Evolutionary conservation across 2,888 invertebrate genomes (phyloP).

Genomic region (Trichogramma dendrolimi): DNA sequence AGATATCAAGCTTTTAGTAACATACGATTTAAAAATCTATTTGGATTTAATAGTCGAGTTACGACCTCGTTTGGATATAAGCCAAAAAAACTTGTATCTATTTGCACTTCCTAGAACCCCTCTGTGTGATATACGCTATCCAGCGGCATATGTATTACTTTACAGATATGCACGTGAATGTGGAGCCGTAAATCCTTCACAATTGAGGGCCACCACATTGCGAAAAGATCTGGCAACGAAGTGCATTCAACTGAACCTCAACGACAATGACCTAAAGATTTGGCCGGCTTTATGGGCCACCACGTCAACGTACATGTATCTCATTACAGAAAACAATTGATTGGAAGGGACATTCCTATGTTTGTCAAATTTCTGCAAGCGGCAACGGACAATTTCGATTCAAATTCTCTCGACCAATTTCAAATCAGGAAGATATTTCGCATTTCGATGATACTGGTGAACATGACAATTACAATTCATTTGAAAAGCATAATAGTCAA

Average conservation of each 20-base stretch:
- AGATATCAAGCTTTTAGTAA: not conserved
- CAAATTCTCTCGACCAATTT: too few species aligned
- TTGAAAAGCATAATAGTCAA: too few species aligned
- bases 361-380: not conserved
- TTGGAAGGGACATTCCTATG: not conserved
- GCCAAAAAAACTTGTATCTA: constrained; percentile 1
- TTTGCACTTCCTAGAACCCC: constrained; percentile 7
- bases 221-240: constrained; percentile 7
- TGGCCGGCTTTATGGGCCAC: constrained; percentile 3
- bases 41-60: not conserved
- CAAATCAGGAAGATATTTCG: too few species aligned
- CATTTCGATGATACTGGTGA: too few species aligned
- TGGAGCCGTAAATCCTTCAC: not conserved
- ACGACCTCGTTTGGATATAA: not conserved
- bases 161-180: not conserved
- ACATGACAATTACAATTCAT: too few species aligned
- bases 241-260: constrained; percentile 2
- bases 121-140: not conserved
- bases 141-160: not conserved
- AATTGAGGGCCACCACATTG: not conserved
- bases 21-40: not conserved
- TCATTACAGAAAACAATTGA: not conserved
- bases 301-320: not conserved
- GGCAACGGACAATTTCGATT: not conserved
- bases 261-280: not conserved